A percentile compares a stretch with the other conserved stretches of the same genome.
These are phyloP conservation scores for Sphaerophoria taeniata DNA, from an alignment of 2,888 invertebrate genomes.

Conservation along the genomic window DNA sequence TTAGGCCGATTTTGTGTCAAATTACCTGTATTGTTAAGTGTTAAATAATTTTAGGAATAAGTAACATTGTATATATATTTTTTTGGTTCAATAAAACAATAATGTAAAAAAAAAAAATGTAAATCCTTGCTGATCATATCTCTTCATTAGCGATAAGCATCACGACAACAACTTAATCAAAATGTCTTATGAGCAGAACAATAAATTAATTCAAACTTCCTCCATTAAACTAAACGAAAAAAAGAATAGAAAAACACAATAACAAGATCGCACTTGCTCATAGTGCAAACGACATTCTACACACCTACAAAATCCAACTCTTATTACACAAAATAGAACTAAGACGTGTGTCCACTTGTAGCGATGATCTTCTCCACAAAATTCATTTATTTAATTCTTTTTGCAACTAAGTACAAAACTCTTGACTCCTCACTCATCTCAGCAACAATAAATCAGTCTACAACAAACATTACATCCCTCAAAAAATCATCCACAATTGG, in stretches of 20 bases:
- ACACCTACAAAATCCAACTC: constrained; percentile 29
- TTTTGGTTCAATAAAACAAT: no score
- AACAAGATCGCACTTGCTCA: constrained; percentile 47
- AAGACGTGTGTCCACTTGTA: constrained; percentile 18
- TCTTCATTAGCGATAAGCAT: not conserved
- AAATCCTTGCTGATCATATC: not conserved
- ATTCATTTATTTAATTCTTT: constrained; percentile 27
- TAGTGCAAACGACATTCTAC: constrained; percentile 28
- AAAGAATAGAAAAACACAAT: constrained; percentile 35
- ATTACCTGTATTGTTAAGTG: no score
- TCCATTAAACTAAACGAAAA: no score
- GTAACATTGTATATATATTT: no score
- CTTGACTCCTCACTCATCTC: not conserved
- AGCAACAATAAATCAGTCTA: constrained; percentile 35
- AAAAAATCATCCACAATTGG: constrained; percentile 40
- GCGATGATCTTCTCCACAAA: not conserved
- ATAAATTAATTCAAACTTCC: constrained; percentile 68
- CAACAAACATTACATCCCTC: constrained; percentile 37
- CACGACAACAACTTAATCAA: constrained; percentile 37
- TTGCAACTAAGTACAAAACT: constrained; percentile 13
- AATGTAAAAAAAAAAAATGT: not conserved
- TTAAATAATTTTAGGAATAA: no score
- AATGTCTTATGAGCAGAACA: constrained; percentile 35
- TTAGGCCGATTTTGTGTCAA: no score
- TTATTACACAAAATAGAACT: constrained; percentile 47